A percentile compares a stretch with the other conserved stretches of the same genome.
Conservation (phyloP, 2,797 vertebrate genomes). For the Anolis apletophallus region DNA sequence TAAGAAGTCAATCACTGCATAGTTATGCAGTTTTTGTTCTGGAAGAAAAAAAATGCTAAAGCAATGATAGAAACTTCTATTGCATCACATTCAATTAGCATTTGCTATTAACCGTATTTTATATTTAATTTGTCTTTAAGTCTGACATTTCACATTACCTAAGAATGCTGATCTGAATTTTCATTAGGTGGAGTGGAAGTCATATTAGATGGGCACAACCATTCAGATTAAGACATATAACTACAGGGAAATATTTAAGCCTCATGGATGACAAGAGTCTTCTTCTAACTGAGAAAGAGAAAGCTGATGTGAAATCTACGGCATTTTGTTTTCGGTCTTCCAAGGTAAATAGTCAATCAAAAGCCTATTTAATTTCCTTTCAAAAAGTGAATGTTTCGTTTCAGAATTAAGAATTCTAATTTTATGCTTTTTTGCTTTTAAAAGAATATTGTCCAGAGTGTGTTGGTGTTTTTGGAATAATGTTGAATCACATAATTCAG, state of each 20-base stretch:
- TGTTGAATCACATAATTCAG: not conserved
- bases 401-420: not conserved
- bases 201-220: slow-evolving; percentile 95
- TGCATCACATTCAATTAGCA: slow-evolving; percentile 21
- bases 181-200: slow-evolving; percentile 93
- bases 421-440: not conserved
- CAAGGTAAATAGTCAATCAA: slow-evolving; percentile 81
- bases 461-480: not conserved
- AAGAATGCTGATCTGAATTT: slow-evolving; percentile 20
- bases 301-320: slow-evolving; percentile 91
- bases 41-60: not conserved
- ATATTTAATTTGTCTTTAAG: not conserved
- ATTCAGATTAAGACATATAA: slow-evolving; percentile 93
- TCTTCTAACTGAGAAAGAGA: slow-evolving; percentile 92
- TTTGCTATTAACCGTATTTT: slow-evolving; percentile 26
- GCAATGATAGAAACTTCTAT: not conserved
- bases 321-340: slow-evolving; percentile 95
- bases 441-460: not conserved
- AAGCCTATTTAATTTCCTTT: not conserved
- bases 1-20: not conserved
- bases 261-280: slow-evolving; percentile 90
- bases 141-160: not conserved
- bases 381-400: too few species aligned
- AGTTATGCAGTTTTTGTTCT: not conserved
- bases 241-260: slow-evolving; percentile 94